Conservation (phyloP, 2,888 invertebrate species). For the Andrena trimmerana region DNA sequence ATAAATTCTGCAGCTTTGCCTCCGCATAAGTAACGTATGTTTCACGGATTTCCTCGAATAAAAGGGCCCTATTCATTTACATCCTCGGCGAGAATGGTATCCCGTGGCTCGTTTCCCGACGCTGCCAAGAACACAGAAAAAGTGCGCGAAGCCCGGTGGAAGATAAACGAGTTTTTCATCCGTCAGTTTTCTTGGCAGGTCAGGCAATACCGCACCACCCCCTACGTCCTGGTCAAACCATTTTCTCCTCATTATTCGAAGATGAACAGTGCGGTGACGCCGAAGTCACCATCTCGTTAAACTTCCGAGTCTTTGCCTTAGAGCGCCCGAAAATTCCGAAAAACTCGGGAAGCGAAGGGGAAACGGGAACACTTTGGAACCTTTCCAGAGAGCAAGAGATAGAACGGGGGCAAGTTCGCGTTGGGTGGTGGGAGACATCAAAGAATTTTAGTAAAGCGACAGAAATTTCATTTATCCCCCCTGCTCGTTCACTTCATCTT, state of each 20-base stretch:
- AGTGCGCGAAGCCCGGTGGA: constrained; percentile 32
- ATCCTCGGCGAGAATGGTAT: constrained; percentile 2
- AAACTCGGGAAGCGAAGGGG: constrained; percentile 27
- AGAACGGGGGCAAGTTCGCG: constrained; percentile 18
- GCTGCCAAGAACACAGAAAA: constrained; percentile 42
- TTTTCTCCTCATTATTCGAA: constrained; percentile 45
- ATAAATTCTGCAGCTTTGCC: constrained; percentile 15
- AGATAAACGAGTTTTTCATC: constrained; percentile 64
- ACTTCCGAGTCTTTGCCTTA: constrained; percentile 57
- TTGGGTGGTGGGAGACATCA: constrained; percentile 26
- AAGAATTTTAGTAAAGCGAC: constrained; percentile 37
- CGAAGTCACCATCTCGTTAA: constrained; percentile 59
- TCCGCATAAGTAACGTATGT: constrained; percentile 15
- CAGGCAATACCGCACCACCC: constrained; percentile 45
- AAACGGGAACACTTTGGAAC: constrained; percentile 50
- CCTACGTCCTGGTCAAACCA: constrained; percentile 47
- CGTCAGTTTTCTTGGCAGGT: constrained; percentile 45
- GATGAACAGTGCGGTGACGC: constrained; percentile 49
- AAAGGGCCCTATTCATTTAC: constrained; percentile 33
- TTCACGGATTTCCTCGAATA: neutral
- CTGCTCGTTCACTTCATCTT: neutral
- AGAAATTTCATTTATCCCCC: constrained; percentile 50
- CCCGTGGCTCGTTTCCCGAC: neutral
- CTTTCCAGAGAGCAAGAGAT: constrained; percentile 42
- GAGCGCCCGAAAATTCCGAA: constrained; percentile 47